phyloP scores from a whole-genome alignment of 2,113 vertebrate species.

The Poicephalus meyeri region DNA sequence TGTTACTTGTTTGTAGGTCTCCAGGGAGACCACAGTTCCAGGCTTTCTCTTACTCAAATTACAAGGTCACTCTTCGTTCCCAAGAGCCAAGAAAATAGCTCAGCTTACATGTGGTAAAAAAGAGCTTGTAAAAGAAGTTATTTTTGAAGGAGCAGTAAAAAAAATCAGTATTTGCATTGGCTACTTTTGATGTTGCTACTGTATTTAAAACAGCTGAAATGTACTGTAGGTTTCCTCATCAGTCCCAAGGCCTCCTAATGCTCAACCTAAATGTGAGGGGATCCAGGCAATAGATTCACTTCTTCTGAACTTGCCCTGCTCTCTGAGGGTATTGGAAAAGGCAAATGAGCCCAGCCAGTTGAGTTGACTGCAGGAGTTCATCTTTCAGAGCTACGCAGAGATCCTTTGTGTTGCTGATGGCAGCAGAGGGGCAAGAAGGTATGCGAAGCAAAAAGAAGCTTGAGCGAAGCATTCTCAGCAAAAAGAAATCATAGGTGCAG shows the following conservation, averaged over 20 bases:
- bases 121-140: neutral
- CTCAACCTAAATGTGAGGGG: rapidly evolving
- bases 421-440: neutral
- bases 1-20: neutral
- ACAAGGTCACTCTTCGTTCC: conserved; percentile 24
- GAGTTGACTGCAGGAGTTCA: neutral
- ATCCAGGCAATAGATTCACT: neutral
- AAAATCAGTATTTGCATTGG: neutral
- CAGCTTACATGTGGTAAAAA: conserved; percentile 1
- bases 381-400: neutral
- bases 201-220: neutral
- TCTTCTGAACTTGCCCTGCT: neutral
- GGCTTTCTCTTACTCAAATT: conserved; percentile 35
- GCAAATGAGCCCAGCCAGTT: neutral
- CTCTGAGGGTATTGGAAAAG: neutral
- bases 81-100: neutral
- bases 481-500: neutral
- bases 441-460: neutral
- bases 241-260: neutral
- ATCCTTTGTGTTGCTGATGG: rapidly evolving
- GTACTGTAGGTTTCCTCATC: neutral
- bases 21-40: neutral
- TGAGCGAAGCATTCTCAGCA: rapidly evolving
- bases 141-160: conserved; percentile 15
- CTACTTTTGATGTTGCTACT: neutral